Evolutionary conservation across 2,888 invertebrate genomes (phyloP), one percentile per base, ranked within the genome.

Genomic region (Dasypogon diadema): DNA sequence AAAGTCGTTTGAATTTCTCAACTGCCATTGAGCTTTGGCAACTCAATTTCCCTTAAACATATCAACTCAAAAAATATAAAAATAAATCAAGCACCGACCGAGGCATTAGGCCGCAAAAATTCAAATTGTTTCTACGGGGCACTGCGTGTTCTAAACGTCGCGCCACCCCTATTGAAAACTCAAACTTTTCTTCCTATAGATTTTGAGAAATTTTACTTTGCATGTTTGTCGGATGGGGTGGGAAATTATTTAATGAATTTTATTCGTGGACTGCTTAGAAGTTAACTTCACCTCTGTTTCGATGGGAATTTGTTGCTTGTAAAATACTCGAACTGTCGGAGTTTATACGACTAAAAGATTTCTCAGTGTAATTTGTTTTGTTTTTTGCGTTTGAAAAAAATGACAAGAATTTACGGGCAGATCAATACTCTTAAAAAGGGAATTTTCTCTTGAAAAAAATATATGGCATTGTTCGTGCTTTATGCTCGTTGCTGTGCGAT

Each of bases 71-170:
- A 54, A 51, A 70, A 42, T 46, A 70, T 70, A 54, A 54, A 70
- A 54, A 70, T 70, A 70, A 70, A 70, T 70, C 70, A 70, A 70
- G 54, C 54, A 16, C 18, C 30, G 70, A 70, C 54, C 54, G 54
- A 54, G 70, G 70, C 54, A 70, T 70, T 70, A 34, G 70, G 70
- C 70, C 70, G 54, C 70, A 70, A 70, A 68, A 54, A 30, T 70
- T 54, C n/a, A 51, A 70, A 51, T 54, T 21, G 60, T 48, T 68
- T 68, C 18, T n/a, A n/a, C n/a, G n/a, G n/a, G n/a, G n/a, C n/a
- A n/a, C n/a, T n/a, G n/a, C 65, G 22, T 48, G 46, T 58, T 30
- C 58, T 58, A 34, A 58, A 24, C 56, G 14, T 24, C 26, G 24
- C 56, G n/a, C 30, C 14, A 30, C 26, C 14, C n/a, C n/a, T n/a